These are phyloP conservation scores for Alitta virens DNA, from an alignment of 2,888 invertebrate species.

Conservation along the genomic window DNA sequence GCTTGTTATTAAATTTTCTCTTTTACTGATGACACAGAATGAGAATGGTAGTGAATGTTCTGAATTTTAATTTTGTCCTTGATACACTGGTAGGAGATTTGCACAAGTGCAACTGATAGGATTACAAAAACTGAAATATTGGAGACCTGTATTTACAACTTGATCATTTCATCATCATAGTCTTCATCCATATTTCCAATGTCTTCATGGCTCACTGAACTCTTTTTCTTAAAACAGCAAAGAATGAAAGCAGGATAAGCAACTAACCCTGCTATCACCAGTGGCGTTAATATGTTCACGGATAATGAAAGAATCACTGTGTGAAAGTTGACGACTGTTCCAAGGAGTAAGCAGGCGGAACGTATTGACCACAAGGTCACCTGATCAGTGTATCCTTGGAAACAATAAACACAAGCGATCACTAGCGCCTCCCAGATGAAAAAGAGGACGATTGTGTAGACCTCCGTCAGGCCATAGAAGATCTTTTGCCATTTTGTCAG, in stretches of 20 bases:
- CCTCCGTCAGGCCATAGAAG: constrained; percentile 14
- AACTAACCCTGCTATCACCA: background rate
- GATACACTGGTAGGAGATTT: too few relatives aligned
- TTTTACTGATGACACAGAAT: too few relatives aligned
- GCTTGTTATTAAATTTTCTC: too few relatives aligned
- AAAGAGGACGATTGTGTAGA: constrained; percentile 3
- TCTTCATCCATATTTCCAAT: background rate
- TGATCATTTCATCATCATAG: background rate
- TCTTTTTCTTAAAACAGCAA: constrained; percentile 1
- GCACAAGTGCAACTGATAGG: too few relatives aligned
- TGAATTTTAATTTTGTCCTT: too few relatives aligned
- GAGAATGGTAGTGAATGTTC: too few relatives aligned
- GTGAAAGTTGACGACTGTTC: constrained; percentile 3
- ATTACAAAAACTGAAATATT: too few relatives aligned
- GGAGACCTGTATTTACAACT: too few relatives aligned
- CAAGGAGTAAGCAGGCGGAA: background rate
- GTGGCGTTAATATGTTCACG: background rate
- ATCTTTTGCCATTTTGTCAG: constrained; percentile 9
- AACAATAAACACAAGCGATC: background rate
- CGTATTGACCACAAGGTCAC: background rate
- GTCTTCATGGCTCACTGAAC: too few relatives aligned
- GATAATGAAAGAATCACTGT: background rate
- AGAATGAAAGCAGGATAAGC: constrained; percentile 2
- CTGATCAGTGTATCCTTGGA: background rate
- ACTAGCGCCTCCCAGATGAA: constrained; percentile 15